Evolutionary conservation across 2,888 invertebrate species (phyloP).

Genomic region (Axea sp.): DNA sequence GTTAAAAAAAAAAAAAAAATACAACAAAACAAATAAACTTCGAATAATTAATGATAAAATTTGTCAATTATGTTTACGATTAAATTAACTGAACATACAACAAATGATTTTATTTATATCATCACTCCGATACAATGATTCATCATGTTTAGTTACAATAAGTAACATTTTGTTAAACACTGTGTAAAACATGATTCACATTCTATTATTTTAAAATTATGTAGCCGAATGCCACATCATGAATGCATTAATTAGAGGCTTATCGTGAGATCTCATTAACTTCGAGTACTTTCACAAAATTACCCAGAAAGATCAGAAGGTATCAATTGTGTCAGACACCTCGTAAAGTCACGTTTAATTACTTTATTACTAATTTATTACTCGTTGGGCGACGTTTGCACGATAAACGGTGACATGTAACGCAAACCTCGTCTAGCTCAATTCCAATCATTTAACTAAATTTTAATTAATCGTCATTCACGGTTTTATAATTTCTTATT

Average conservation of each 20-base stretch:
- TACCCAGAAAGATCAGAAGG: slow-evolving; percentile 66
- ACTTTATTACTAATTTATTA: slow-evolving; percentile 68
- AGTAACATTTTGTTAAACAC: too few relatives aligned
- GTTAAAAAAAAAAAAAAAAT: too few relatives aligned
- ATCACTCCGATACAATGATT: too few relatives aligned
- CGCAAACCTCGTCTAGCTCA: slow-evolving; percentile 57
- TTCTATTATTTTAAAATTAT: slow-evolving; percentile 49
- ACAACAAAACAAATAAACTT: too few relatives aligned
- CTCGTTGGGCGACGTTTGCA: slow-evolving; percentile 58
- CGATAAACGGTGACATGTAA: slow-evolving; percentile 65
- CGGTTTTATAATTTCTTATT: slow-evolving; percentile 41
- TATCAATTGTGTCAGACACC: slow-evolving; percentile 69
- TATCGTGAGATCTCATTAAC: slow-evolving; percentile 72
- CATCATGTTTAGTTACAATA: too few relatives aligned
- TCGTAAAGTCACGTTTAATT: slow-evolving; percentile 67
- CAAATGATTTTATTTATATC: too few relatives aligned
- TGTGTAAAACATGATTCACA: slow-evolving; percentile 5
- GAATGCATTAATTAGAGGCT: slow-evolving; percentile 64
- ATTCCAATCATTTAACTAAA: slow-evolving; percentile 61
- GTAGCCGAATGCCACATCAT: slow-evolving; percentile 52
- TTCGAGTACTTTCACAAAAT: slow-evolving; percentile 70
- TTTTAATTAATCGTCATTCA: slow-evolving; percentile 59
- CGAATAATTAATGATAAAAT: too few relatives aligned
- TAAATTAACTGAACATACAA: too few relatives aligned
- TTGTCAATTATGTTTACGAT: too few relatives aligned